Evolutionary conservation across 2,797 vertebrate genomes (phyloP).

Genomic region (Pelobates cultripes): DNA sequence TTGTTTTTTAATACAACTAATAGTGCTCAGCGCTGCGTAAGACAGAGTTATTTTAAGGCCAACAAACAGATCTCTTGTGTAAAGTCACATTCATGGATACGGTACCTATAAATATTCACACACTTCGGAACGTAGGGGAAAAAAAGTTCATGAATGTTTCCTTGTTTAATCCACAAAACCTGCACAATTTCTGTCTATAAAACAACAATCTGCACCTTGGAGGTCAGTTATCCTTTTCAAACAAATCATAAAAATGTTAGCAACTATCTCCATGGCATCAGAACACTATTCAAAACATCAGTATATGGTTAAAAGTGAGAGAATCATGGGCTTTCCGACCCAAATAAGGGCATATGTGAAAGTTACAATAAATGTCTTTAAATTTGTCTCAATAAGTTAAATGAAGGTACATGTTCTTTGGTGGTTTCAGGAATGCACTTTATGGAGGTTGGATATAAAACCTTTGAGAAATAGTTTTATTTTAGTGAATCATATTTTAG

Average conservation of each 20-base stretch:
- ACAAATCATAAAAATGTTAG: neutral
- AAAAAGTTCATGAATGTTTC: too few species aligned
- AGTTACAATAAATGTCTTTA: conserved; percentile 19
- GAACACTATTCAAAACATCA: neutral
- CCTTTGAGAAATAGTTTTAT: neutral
- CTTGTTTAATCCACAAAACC: too few species aligned
- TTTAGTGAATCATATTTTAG: neutral
- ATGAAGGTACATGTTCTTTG: neutral
- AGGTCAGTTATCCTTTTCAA: neutral
- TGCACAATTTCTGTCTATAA: neutral
- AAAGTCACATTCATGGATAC: too few species aligned
- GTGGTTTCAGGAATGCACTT: conserved; percentile 18
- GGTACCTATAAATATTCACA: too few species aligned
- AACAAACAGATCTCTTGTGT: too few species aligned
- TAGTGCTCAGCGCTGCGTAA: too few species aligned
- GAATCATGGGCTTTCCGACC: neutral
- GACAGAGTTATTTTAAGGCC: too few species aligned
- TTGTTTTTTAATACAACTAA: too few species aligned
- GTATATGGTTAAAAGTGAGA: neutral
- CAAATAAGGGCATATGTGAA: conserved; percentile 24
- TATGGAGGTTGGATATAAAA: neutral
- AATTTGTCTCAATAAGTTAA: neutral
- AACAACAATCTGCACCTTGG: neutral
- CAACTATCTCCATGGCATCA: neutral
- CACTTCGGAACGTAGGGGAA: too few species aligned